These are phyloP conservation scores for Dasyprocta punctata DNA, from an alignment of 2,113 vertebrate species.

Conservation along the genomic window DNA sequence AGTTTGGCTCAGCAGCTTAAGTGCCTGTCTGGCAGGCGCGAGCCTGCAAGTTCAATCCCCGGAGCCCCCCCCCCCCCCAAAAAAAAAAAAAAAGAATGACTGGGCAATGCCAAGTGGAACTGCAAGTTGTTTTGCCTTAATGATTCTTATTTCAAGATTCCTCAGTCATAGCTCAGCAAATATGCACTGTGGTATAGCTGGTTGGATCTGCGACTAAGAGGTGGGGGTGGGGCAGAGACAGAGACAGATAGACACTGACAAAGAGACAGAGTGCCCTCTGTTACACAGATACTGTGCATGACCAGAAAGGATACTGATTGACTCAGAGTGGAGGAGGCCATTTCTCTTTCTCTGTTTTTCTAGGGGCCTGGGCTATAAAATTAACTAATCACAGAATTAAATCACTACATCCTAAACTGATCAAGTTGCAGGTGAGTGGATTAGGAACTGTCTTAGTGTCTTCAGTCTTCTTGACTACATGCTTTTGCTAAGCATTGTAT, in stretches of 20 bases:
- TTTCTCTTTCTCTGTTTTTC: neutral
- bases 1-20: no score
- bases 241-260: neutral
- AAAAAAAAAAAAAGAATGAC: no score
- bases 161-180: conserved; percentile 1
- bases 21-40: no score
- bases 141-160: neutral
- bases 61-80: no score
- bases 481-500: neutral
- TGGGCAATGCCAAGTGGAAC: neutral
- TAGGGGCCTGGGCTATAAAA: neutral
- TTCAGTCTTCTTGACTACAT: neutral
- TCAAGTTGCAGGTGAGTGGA: neutral
- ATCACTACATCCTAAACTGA: neutral
- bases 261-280: neutral
- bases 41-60: no score
- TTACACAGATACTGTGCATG: neutral
- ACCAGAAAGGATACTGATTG: neutral
- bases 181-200: neutral
- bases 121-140: neutral
- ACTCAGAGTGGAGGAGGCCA: neutral
- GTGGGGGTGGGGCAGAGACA: neutral
- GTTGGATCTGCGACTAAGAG: neutral
- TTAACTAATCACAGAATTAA: conserved; percentile 7
- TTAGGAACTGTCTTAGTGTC: neutral